phyloP scores from a whole-genome alignment of 2,113 vertebrate species.

The Rhinoptilus africanus region DNA sequence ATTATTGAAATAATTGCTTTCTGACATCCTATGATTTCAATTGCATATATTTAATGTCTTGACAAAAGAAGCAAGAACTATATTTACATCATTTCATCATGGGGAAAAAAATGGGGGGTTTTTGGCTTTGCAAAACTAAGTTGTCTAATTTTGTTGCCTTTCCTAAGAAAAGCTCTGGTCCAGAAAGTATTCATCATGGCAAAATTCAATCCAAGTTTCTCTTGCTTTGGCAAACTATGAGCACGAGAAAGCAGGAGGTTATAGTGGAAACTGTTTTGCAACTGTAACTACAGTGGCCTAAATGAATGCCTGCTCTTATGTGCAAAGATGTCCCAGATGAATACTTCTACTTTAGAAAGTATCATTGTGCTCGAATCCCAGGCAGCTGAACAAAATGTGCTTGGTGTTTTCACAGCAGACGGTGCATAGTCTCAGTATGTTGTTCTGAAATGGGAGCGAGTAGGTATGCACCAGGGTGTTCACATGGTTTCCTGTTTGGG shows the following conservation, averaged over 20 bases:
- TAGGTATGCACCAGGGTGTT: slow-evolving; percentile 16
- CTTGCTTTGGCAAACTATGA: neutral
- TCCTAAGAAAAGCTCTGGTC: neutral
- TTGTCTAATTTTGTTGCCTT: neutral
- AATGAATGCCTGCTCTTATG: slow-evolving; percentile 35
- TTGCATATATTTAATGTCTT: neutral
- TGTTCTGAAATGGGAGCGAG: neutral
- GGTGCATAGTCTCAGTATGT: neutral
- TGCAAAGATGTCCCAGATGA: slow-evolving; percentile 37
- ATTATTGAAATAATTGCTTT: neutral
- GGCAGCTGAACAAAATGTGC: slow-evolving; percentile 52
- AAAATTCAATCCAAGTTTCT: slow-evolving; percentile 9
- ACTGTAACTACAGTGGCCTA: slow-evolving; percentile 32
- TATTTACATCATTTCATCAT: neutral
- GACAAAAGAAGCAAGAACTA: neutral
- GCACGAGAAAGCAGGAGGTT: neutral
- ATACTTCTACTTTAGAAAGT: slow-evolving; percentile 30
- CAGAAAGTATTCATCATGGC: neutral
- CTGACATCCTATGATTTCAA: neutral
- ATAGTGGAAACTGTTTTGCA: slow-evolving; percentile 58
- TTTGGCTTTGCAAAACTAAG: neutral
- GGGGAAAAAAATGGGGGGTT: neutral
- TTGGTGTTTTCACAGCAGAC: neutral
- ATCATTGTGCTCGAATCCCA: neutral
- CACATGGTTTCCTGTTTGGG: slow-evolving; percentile 43